These are phyloP conservation scores for Pangasius larnaudii DNA, from an alignment of 2,797 vertebrate species.

Conservation along the genomic window DNA sequence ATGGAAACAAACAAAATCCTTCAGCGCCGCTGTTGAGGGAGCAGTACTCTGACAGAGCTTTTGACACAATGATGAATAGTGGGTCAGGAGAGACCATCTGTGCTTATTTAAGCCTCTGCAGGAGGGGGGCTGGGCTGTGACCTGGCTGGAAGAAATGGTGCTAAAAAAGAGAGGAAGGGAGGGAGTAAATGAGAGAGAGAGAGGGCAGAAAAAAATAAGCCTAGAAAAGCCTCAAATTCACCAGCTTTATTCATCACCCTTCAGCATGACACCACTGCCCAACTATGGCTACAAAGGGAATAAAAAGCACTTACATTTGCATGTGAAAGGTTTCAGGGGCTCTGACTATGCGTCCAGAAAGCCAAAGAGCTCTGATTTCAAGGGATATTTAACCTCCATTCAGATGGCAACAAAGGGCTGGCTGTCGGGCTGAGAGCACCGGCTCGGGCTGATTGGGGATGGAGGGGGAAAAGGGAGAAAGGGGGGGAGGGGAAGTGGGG, in stretches of 20 bases:
- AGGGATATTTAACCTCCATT: constrained; percentile 90
- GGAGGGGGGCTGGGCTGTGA: constrained; percentile 65
- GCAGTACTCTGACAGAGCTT: constrained; percentile 85
- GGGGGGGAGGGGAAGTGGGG: constrained; percentile 61
- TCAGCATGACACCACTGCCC: constrained; percentile 83
- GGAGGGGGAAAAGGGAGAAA: constrained; percentile 51
- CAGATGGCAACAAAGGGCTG: constrained; percentile 84
- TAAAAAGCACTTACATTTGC: constrained; percentile 80
- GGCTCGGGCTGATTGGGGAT: constrained; percentile 79
- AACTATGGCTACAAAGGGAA: constrained; percentile 79
- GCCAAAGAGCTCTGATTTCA: constrained; percentile 86
- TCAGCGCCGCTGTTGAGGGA: constrained; percentile 81
- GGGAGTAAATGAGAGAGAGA: constrained; percentile 27
- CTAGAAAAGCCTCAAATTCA: constrained; percentile 77
- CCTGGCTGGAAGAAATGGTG: constrained; percentile 69
- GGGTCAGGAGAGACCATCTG: constrained; percentile 92
- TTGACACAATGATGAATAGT: constrained; percentile 86
- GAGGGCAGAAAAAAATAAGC: constrained; percentile 52
- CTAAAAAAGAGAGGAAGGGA: constrained; percentile 68
- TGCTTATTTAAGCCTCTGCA: constrained; percentile 78
- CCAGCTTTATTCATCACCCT: constrained; percentile 81
- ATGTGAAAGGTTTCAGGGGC: constrained; percentile 84
- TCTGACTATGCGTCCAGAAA: constrained; percentile 82
- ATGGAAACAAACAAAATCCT: constrained; percentile 94
- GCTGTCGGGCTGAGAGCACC: constrained; percentile 76